Conservation (phyloP, 2,888 invertebrate species). For the Limulus polyphemus region DNA sequence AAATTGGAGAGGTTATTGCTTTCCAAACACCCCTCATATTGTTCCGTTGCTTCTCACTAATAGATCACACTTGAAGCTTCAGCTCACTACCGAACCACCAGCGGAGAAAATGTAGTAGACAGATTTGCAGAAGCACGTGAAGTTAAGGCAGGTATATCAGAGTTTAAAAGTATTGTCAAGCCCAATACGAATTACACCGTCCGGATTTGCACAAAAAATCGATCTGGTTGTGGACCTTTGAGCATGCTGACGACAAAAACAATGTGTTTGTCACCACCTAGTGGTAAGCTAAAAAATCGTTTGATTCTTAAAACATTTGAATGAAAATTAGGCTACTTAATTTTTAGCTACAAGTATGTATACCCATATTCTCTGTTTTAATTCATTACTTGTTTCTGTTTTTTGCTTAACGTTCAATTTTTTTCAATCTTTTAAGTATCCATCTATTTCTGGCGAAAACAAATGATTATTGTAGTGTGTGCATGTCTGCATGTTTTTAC, state of each 20-base stretch:
- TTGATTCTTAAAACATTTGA: background rate
- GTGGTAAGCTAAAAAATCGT: slow-evolving; percentile 15
- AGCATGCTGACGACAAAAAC: slow-evolving; percentile 28
- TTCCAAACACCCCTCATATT: too few species aligned
- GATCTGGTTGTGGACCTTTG: slow-evolving; percentile 55
- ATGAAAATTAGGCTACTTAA: too few species aligned
- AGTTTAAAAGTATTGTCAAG: slow-evolving; percentile 16
- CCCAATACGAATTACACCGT: slow-evolving; percentile 76
- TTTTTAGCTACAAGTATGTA: too few species aligned
- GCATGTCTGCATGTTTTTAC: too few species aligned
- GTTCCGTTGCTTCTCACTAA: background rate
- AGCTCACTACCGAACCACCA: slow-evolving; percentile 21
- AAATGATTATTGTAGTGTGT: too few species aligned
- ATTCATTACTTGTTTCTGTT: too few species aligned
- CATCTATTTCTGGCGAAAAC: too few species aligned
- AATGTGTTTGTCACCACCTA: slow-evolving; percentile 54
- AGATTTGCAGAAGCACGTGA: slow-evolving; percentile 19
- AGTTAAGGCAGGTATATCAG: slow-evolving; percentile 13
- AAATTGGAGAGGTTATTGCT: too few species aligned
- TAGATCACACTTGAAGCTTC: slow-evolving; percentile 20
- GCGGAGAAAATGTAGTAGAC: slow-evolving; percentile 23
- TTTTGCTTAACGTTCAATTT: too few species aligned
- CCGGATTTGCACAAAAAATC: slow-evolving; percentile 30
- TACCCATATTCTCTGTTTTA: too few species aligned
- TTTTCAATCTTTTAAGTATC: too few species aligned